Evolutionary conservation across 2,888 invertebrate species (phyloP), one percentile per base, ranked within the genome.

Genomic region (Melinaea marsaeus): DNA sequence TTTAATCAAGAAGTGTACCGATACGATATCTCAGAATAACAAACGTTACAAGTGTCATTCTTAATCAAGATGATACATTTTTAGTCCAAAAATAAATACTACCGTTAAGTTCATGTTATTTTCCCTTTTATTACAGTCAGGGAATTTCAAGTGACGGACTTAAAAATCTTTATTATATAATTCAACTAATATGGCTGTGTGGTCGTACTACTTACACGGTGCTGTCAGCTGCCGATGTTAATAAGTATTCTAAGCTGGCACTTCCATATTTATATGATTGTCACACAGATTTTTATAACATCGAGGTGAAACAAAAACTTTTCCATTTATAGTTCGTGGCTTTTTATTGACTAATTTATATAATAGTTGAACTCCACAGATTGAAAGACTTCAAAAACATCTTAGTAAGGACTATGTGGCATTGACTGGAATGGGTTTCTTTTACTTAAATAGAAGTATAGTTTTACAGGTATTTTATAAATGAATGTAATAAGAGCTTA

Each of bases 181-280:
- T 91, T 57, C 94, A 94, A 0, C 90, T 94, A 64, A 81, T 87
- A 5, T 94, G 94, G 84, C 75, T 94, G 32, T 79, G 92, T 42
- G 78, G 90, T 2, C 85, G 94, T 68, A 90, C 93, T 0, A 79
- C 88, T 2, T 88, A 91, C 2, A 92, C 94, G 0, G 92, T 93
- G 0, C 75, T 94, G 35, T 88, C 90, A 4, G 93, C 93, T 0
- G 91, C 93, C 0, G 82, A 88, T 2, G 84, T 93, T 5, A 88
- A 93, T 67, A 89, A 92, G 37, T 85, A 92, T 61, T 93, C 93
- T 1, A 85, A 85, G 56, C 74, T 82, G n/a, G 92, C 92, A 0
- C 82, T 92, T 7, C 82, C 88, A 2, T 70, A 79, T 58, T 66
- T 87, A 0, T 77, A 92, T 69, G 84, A 90, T 6, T 92, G 92